Percentiles rank a stretch among this genome's conserved stretches.
phyloP scores from a whole-genome alignment of 2,113 vertebrate species.

The Ceyx cyanopectus region DNA sequence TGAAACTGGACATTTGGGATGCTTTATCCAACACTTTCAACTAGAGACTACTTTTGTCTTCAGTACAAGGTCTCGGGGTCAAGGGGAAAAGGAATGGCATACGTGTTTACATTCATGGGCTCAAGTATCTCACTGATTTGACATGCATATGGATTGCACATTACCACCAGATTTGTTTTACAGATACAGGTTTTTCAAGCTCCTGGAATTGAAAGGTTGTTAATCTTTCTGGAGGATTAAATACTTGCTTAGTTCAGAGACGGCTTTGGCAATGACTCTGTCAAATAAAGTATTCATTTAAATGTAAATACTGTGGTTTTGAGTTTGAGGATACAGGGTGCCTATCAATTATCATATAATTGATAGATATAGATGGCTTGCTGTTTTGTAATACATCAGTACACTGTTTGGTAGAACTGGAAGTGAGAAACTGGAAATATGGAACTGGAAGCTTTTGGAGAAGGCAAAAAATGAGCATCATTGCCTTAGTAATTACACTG shows the following conservation, averaged over 20 bases:
- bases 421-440: background rate
- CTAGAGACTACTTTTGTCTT: background rate
- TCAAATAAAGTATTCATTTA: background rate
- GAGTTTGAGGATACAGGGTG: background rate
- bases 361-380: background rate
- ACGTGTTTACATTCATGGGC: background rate
- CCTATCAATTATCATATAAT: background rate
- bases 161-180: background rate
- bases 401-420: background rate
- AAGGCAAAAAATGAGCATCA: background rate
- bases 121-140: slow-evolving; percentile 40
- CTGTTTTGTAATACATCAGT: background rate
- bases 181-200: background rate
- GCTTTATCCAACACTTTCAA: background rate
- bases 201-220: background rate
- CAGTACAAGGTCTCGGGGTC: background rate
- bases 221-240: background rate
- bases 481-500: background rate
- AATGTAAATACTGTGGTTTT: background rate
- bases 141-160: slow-evolving; percentile 20
- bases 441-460: background rate
- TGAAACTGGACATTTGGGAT: background rate
- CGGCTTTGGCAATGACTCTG: background rate
- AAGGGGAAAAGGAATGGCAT: background rate
- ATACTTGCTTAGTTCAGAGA: background rate